phyloP scores from a whole-genome alignment of 2,113 vertebrate genomes.

The Calidris pugnax region DNA sequence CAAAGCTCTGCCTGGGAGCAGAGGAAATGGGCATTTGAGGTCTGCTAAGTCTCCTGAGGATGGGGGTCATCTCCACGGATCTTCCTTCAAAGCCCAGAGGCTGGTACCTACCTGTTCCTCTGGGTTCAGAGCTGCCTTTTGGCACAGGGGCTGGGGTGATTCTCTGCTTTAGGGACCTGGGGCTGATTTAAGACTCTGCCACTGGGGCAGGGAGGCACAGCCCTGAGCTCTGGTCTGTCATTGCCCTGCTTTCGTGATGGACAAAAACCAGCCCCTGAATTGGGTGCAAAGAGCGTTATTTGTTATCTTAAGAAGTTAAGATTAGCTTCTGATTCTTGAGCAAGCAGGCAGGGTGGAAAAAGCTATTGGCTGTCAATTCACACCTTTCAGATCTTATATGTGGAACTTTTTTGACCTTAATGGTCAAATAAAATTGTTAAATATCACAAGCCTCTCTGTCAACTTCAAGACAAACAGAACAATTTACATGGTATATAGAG shows the following conservation, averaged over 20 bases:
- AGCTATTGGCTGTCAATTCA: constrained; percentile 26
- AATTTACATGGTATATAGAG: constrained; percentile 68
- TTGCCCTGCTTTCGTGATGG: not conserved
- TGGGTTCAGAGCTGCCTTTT: not conserved
- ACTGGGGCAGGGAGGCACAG: not conserved
- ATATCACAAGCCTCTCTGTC: constrained; percentile 68
- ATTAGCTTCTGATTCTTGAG: constrained; percentile 24
- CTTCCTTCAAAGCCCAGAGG: not conserved
- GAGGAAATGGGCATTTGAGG: not conserved
- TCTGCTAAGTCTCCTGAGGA: not conserved
- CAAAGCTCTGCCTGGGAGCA: not conserved
- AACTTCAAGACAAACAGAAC: constrained; percentile 64
- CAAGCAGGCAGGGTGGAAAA: not conserved
- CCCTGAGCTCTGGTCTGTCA: not conserved
- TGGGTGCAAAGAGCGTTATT: not conserved
- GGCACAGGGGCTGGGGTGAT: accelerated
- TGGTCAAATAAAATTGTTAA: constrained; percentile 72
- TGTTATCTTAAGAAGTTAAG: constrained; percentile 48
- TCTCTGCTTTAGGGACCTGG: not conserved
- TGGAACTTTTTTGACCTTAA: constrained; percentile 64
- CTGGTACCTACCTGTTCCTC: not conserved
- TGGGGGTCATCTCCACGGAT: not conserved
- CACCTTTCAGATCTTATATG: constrained; percentile 15
- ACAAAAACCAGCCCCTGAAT: not conserved
- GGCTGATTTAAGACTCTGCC: not conserved